phyloP scores from a whole-genome alignment of 2,888 invertebrate genomes.

The Junonia oenone region DNA sequence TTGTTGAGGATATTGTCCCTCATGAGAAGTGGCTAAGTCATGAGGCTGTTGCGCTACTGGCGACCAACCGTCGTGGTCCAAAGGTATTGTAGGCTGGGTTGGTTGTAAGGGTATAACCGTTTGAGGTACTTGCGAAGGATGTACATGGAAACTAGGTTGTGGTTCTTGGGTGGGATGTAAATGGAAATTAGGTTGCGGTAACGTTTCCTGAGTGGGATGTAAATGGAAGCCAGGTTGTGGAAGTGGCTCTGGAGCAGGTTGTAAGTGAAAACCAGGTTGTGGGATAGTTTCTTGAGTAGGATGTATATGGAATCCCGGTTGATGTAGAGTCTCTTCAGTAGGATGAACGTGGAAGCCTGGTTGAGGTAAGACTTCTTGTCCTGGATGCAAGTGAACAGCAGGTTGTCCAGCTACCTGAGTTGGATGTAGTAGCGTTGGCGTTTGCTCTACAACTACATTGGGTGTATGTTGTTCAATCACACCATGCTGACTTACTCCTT shows the following conservation, averaged over 20 bases:
- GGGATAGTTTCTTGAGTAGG: constrained; percentile 11
- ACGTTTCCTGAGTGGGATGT: constrained; percentile 31
- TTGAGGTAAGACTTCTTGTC: constrained; percentile 10
- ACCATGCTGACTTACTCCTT: constrained; percentile 36
- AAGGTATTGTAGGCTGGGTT: constrained; percentile 36
- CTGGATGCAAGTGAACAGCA: constrained; percentile 18
- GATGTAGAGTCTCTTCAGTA: constrained; percentile 12
- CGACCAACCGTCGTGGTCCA: constrained; percentile 68
- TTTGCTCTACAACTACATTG: constrained; percentile 37
- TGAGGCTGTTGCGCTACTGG: constrained; percentile 55
- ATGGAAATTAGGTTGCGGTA: constrained; percentile 31
- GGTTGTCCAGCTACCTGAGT: constrained; percentile 33
- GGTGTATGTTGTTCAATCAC: constrained; percentile 43
- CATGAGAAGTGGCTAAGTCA: constrained; percentile 40
- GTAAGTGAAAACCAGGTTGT: constrained; percentile 19
- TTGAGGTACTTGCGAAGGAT: constrained; percentile 36
- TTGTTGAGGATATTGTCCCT: constrained; percentile 42
- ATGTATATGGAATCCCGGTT: constrained; percentile 31
- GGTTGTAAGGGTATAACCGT: constrained; percentile 33
- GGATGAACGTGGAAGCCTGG: constrained; percentile 14
- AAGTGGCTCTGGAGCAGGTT: constrained; percentile 10
- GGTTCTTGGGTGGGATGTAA: constrained; percentile 31
- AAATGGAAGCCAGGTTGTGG: constrained; percentile 20
- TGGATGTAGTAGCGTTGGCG: constrained; percentile 33
- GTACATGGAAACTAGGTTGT: constrained; percentile 36